phyloP scores from a whole-genome alignment of 2,797 vertebrate genomes.

The Girardinus metallicus region DNA sequence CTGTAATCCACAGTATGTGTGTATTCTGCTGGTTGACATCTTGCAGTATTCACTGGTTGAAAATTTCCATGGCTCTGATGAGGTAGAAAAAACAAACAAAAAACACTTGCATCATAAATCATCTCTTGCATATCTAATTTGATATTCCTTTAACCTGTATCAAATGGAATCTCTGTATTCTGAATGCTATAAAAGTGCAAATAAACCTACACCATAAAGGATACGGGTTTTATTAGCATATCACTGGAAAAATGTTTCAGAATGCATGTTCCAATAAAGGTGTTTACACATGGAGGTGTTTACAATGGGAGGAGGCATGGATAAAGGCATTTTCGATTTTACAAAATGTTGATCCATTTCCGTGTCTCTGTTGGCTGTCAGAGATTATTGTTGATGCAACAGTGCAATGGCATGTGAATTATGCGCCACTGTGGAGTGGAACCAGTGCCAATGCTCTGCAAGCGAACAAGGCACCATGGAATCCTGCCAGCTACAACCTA shows the following conservation, averaged over 20 bases:
- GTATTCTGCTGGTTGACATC: conserved; percentile 29
- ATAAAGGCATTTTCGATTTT: conserved; percentile 67
- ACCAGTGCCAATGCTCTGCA: conserved; percentile 70
- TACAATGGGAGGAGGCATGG: conserved; percentile 60
- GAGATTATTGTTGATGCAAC: conserved; percentile 78
- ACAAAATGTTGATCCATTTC: conserved; percentile 62
- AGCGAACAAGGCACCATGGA: conserved; percentile 74
- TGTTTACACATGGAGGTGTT: conserved; percentile 65
- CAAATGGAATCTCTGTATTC: conserved; percentile 61
- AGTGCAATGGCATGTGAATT: conserved; percentile 70
- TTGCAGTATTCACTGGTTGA: conserved; percentile 52
- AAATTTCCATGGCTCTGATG: conserved; percentile 37
- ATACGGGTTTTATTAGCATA: conserved; percentile 77
- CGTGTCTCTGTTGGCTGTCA: conserved; percentile 64
- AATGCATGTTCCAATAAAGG: conserved; percentile 68
- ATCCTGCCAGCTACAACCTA: conserved; percentile 69
- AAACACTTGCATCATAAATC: conserved; percentile 61
- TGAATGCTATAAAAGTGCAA: conserved; percentile 65
- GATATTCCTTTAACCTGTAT: conserved; percentile 66
- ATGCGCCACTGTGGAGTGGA: conserved; percentile 58
- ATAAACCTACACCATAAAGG: conserved; percentile 63
- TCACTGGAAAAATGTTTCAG: conserved; percentile 69
- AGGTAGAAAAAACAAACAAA: conserved; percentile 59
- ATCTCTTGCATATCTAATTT: conserved; percentile 65
- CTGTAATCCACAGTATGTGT: conserved; percentile 51